Evolutionary conservation across 2,888 invertebrate species (phyloP).

Genomic region (Himalopsyche kuldschensis): DNA sequence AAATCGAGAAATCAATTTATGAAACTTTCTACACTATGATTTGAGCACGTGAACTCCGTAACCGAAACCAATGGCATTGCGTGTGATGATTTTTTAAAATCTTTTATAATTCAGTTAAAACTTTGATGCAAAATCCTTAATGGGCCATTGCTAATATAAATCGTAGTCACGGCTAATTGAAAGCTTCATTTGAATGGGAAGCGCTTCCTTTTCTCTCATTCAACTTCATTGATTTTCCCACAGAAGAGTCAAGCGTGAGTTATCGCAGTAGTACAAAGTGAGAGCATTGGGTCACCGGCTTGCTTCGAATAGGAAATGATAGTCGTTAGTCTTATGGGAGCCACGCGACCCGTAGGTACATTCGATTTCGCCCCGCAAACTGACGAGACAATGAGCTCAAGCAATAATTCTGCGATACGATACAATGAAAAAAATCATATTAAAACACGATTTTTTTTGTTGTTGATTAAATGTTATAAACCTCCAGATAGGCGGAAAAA

Average conservation of each 20-base stretch:
- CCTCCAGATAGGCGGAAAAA: too few relatives aligned
- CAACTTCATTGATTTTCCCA: background rate
- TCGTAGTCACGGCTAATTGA: background rate
- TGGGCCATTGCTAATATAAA: too few relatives aligned
- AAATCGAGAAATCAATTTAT: too few relatives aligned
- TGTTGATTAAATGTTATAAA: too few relatives aligned
- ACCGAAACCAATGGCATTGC: too few relatives aligned
- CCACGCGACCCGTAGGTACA: background rate
- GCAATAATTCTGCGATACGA: background rate
- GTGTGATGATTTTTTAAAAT: too few relatives aligned
- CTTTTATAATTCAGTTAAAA: too few relatives aligned
- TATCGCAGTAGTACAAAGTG: background rate
- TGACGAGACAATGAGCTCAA: background rate
- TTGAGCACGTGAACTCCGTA: too few relatives aligned
- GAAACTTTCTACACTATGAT: too few relatives aligned
- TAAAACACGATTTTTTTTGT: too few relatives aligned
- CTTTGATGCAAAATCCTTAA: too few relatives aligned
- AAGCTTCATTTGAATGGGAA: background rate
- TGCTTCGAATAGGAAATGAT: background rate
- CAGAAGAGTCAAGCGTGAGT: background rate
- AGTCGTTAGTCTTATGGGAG: background rate
- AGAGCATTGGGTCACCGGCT: background rate
- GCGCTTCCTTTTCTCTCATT: background rate
- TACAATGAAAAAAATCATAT: background rate
- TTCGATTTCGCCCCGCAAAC: background rate